A percentile compares a stretch with the other conserved stretches of the same genome.
Evolutionary conservation across 2,888 invertebrate genomes (phyloP).

Genomic region (Trichogramma evanescens): DNA sequence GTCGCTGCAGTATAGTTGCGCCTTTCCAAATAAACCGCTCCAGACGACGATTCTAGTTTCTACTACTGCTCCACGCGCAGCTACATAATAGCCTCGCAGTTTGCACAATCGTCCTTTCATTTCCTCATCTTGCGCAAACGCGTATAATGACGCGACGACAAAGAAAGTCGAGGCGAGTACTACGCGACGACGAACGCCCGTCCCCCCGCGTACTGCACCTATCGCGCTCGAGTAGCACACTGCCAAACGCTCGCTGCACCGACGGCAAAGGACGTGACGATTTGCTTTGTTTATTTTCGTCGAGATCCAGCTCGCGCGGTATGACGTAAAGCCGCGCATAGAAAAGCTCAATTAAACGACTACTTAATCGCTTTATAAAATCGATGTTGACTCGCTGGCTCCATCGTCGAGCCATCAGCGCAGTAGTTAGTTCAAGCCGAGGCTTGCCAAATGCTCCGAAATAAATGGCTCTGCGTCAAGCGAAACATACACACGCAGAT

Average conservation of each 20-base stretch:
- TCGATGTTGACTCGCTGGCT: constrained; percentile 8
- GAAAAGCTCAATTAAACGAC: neutral
- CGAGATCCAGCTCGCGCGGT: neutral
- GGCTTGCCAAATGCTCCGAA: constrained; percentile 26
- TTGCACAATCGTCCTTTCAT: too few species aligned
- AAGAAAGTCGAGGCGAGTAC: too few species aligned
- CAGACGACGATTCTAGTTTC: too few species aligned
- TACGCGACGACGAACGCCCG: too few species aligned
- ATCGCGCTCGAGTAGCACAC: too few species aligned
- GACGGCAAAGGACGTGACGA: neutral
- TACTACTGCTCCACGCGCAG: too few species aligned
- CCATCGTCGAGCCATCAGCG: constrained; percentile 1
- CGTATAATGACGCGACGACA: too few species aligned
- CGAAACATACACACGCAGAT: constrained; percentile 8
- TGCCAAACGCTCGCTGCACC: neutral
- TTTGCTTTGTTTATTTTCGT: neutral
- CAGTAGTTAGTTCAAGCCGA: constrained; percentile 12
- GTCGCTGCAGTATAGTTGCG: neutral
- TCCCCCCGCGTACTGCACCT: too few species aligned
- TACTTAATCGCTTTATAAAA: constrained; percentile 7
- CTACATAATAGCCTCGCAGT: too few species aligned
- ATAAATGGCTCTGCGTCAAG: constrained; percentile 23
- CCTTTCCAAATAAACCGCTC: constrained; percentile 1
- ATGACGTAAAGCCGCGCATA: neutral
- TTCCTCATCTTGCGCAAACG: too few species aligned